Base-by-base conservation (phyloP, 2,797 vertebrate genomes). In the Phoxinus dragarum region DNA sequence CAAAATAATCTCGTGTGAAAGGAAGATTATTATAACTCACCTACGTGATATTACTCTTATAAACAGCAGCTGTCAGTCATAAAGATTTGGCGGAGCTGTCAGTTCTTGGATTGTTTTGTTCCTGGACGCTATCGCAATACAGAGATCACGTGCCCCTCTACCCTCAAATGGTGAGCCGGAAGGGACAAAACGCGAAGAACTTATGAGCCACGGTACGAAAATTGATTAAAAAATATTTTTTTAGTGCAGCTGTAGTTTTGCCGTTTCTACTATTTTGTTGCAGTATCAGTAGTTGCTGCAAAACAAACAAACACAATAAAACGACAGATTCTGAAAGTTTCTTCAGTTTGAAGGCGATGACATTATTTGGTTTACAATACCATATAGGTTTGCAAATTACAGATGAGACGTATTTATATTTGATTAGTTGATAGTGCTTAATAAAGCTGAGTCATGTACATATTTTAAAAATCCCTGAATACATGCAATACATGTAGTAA, bases 121-220 rank as follows among this genome's bases (percentile, higher is more conserved):
- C 89, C 91, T 90, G 90, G 92, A 93, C 90, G 91, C 84, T 87
- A 88, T 88, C 88, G 23, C 86, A 87, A 92, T 90, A 54, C 47
- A 0, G 4, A 12, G 5, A 17, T 90, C 93, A 95, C 91, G 88
- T 95, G 94, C 90, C 40, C 16, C 54, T 87, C 92, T 91, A 90
- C 92, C 90, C 90, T 89, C 88, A 64, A 90, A 96, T 90, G 94
- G 94, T 61, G 61, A 23, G 47, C 36, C 81, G 74, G 36, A 73
- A 27, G 75, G 81, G 86, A 79, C 87, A 86, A 67, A 87, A 49
- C 40, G 77, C 76, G 68, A 85, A 81, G 1, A 2, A 12, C 2
- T 42, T 5, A 11, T 49, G 72, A 27, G 12, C 3, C 2, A 17
- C 3, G 0, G 16, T 19, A 8, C 3, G 16, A 31, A 52, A 36